Evolutionary conservation across 2,797 vertebrate species (phyloP).

Genomic region (Anomalospiza imberbis): DNA sequence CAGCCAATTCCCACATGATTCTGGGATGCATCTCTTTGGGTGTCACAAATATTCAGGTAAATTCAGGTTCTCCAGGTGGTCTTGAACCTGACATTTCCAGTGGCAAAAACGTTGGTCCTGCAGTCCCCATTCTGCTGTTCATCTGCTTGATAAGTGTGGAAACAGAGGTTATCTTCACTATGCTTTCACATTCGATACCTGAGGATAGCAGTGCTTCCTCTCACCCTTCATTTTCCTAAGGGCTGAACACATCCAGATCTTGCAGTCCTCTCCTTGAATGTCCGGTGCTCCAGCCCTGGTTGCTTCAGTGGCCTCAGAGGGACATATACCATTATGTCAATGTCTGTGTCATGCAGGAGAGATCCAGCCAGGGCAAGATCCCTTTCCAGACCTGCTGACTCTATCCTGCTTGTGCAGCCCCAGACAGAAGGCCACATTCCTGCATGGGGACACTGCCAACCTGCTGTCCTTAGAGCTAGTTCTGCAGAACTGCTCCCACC

Average conservation of each 20-base stretch:
- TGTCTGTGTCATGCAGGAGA: fast-evolving
- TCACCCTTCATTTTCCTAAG: background rate
- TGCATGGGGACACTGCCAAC: fast-evolving
- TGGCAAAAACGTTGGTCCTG: background rate
- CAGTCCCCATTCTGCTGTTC: background rate
- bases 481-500: background rate
- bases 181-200: background rate
- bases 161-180: background rate
- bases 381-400: background rate
- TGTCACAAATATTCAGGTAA: fast-evolving
- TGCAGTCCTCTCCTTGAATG: background rate
- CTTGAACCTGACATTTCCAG: background rate
- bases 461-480: background rate
- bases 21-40: background rate
- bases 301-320: background rate
- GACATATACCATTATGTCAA: fast-evolving
- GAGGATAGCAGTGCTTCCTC: background rate
- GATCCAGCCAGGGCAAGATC: background rate
- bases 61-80: background rate
- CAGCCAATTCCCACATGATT: background rate
- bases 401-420: background rate
- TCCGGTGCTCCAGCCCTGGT: background rate
- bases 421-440: fast-evolving
- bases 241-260: background rate
- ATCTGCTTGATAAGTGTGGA: fast-evolving